A percentile compares a stretch with the other conserved stretches of the same genome.
Evolutionary conservation across 2,888 invertebrate genomes (phyloP).

Genomic region (Platycnemis pennipes): DNA sequence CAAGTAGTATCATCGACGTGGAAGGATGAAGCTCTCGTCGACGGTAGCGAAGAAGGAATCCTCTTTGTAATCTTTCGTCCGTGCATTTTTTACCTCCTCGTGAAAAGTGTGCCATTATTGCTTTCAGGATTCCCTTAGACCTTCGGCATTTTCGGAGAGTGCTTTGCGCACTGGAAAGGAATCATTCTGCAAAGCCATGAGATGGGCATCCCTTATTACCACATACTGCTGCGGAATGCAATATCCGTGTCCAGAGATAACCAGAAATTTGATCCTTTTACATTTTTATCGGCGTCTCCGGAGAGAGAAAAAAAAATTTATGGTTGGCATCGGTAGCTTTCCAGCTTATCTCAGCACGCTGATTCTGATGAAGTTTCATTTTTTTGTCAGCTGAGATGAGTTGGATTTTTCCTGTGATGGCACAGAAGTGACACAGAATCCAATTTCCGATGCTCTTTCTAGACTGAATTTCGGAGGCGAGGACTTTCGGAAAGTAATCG

Average conservation of each 20-base stretch:
- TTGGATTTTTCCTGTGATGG: slow-evolving; percentile 51
- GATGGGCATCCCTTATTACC: neutral
- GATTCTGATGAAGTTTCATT: slow-evolving; percentile 16
- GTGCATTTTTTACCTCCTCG: neutral
- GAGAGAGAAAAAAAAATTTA: neutral
- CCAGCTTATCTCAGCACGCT: neutral
- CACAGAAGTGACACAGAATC: slow-evolving; percentile 40
- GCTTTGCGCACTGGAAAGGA: neutral
- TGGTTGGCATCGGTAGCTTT: neutral
- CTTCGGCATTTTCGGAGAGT: neutral
- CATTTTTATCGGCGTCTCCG: neutral
- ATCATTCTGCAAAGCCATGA: neutral
- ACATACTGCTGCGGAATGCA: neutral
- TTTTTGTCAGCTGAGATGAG: slow-evolving; percentile 29
- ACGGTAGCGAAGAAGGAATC: neutral
- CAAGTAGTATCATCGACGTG: neutral
- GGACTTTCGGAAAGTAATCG: slow-evolving; percentile 55
- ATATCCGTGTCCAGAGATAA: neutral
- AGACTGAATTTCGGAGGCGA: slow-evolving; percentile 25
- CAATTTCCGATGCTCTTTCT: slow-evolving; percentile 56
- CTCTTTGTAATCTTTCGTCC: neutral
- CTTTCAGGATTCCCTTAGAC: neutral
- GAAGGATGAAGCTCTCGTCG: neutral
- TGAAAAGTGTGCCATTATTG: neutral
- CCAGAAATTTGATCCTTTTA: neutral